Conservation (phyloP, 2,888 invertebrate species). For the Ochlodes sylvanus region DNA sequence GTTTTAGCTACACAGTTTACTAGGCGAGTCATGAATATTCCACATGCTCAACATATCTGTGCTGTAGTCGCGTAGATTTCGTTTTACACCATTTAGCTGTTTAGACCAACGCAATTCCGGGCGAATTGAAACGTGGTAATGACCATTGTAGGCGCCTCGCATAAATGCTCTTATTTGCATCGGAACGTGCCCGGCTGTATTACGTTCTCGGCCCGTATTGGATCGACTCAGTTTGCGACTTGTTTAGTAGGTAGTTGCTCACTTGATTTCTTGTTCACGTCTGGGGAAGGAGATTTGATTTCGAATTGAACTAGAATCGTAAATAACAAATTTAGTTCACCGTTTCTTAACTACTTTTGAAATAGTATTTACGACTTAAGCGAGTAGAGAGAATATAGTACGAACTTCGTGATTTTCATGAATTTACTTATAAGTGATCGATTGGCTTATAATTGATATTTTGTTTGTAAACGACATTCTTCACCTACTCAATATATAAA, state of each 20-base stretch:
- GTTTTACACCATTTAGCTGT: slow-evolving; percentile 74
- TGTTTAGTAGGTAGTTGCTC: slow-evolving; percentile 45
- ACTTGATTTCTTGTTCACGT: slow-evolving; percentile 49
- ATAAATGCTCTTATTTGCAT: slow-evolving; percentile 78
- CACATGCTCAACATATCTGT: slow-evolving; percentile 62
- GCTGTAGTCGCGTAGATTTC: slow-evolving; percentile 56
- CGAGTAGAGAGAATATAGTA: too few relatives aligned
- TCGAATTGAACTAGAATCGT: slow-evolving; percentile 16
- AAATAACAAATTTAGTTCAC: slow-evolving; percentile 16
- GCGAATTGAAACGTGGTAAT: slow-evolving; percentile 78
- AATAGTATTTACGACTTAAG: too few relatives aligned
- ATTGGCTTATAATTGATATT: neutral
- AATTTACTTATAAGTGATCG: too few relatives aligned
- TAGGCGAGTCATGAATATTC: slow-evolving; percentile 68
- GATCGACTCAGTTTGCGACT: slow-evolving; percentile 56
- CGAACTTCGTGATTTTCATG: too few relatives aligned
- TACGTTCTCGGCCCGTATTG: slow-evolving; percentile 57
- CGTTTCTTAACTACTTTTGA: neutral
- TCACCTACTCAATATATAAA: neutral
- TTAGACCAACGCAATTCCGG: slow-evolving; percentile 64
- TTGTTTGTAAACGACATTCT: neutral
- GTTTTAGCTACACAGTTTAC: slow-evolving; percentile 59
- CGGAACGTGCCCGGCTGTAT: slow-evolving; percentile 69
- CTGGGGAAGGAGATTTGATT: slow-evolving; percentile 48
- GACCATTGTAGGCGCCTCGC: slow-evolving; percentile 71